Evolutionary conservation across 1,140 invertebrate species (phyloP), one percentile per base, ranked within the genome.

Genomic region (Argopecten irradians): DNA sequence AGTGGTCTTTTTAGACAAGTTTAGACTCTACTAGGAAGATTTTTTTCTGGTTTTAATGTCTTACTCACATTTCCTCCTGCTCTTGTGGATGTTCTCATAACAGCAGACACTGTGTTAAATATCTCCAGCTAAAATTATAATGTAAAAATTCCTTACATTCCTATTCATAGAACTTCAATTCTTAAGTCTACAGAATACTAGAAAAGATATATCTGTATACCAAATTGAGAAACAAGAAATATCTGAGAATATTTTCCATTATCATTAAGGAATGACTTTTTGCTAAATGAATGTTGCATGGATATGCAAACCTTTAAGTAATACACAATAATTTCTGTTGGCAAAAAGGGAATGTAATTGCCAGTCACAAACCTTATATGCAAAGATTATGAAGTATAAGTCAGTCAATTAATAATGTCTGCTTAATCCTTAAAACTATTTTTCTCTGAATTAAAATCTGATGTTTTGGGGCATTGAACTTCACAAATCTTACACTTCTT

Each of bases 1-100:
- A 88, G 34, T 28, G 55, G 84, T n/a, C n/a, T n/a, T n/a, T n/a
- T n/a, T n/a, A n/a, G n/a, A n/a, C n/a, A n/a, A n/a, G n/a, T n/a
- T n/a, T 36, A 85, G 34, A 32, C 41, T 89, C 55, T 86, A 82
- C 55, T 83, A 43, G 33, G 28, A 43, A 32, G 82, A 82, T 32
- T 36, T 87, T 22, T 82, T 55, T 39, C 71, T 84, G 35, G 39
- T 43, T 22, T 88, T 87, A 9, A 85, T 85, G 34, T 41, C 83
- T 11, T 35, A 96, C 97, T 97, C 96, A 98, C 97, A 96, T 98
- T 97, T 91, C 98, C 98, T 86, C 98, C 98, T 85, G 98, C 97
- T 91, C 98, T 96, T 0, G 98, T 98, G 11, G 98, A 98, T 85
- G 97, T 97, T 95, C 97, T 97, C 88, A 99, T 97, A 22, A 97